Evolutionary conservation across 2,888 invertebrate species (phyloP).

Genomic region (Rhagium mordax): DNA sequence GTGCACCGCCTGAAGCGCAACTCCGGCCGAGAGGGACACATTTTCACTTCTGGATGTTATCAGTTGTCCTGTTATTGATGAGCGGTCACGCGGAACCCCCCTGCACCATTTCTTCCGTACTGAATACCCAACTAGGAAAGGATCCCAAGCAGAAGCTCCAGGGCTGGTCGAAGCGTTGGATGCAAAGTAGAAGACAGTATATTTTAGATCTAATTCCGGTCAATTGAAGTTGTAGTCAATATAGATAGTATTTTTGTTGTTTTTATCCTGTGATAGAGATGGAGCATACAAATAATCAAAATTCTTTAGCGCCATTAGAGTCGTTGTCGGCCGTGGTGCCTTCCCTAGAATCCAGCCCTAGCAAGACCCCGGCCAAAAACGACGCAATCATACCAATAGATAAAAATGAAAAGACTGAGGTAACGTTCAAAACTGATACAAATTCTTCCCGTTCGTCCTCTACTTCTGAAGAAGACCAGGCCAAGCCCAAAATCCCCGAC

Average conservation of each 20-base stretch:
- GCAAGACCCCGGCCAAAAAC: slow-evolving; percentile 34
- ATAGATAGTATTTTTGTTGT: slow-evolving; percentile 22
- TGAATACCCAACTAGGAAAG: slow-evolving; percentile 72
- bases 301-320: slow-evolving; percentile 51
- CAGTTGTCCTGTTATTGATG: slow-evolving; percentile 71
- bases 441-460: slow-evolving; percentile 37
- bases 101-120: slow-evolving; percentile 72
- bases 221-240: slow-evolving; percentile 47
- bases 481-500: slow-evolving; percentile 80
- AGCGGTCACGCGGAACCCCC: slow-evolving; percentile 73
- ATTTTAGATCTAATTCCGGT: slow-evolving; percentile 50
- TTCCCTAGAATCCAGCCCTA: slow-evolving; percentile 55
- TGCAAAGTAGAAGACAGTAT: slow-evolving; percentile 56
- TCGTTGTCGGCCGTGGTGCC: slow-evolving; percentile 47
- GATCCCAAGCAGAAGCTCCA: slow-evolving; percentile 76
- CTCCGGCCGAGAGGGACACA: slow-evolving; percentile 31
- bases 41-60: slow-evolving; percentile 13
- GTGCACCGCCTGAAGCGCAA: neutral
- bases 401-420: slow-evolving; percentile 49
- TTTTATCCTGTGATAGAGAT: slow-evolving; percentile 24
- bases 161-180: slow-evolving; percentile 66
- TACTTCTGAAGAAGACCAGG: slow-evolving; percentile 63
- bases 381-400: slow-evolving; percentile 39
- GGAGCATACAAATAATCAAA: slow-evolving; percentile 38
- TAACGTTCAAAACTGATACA: slow-evolving; percentile 48